Evolutionary conservation across 1,140 invertebrate species (phyloP).

Genomic region (Lepeophtheirus salmonis): DNA sequence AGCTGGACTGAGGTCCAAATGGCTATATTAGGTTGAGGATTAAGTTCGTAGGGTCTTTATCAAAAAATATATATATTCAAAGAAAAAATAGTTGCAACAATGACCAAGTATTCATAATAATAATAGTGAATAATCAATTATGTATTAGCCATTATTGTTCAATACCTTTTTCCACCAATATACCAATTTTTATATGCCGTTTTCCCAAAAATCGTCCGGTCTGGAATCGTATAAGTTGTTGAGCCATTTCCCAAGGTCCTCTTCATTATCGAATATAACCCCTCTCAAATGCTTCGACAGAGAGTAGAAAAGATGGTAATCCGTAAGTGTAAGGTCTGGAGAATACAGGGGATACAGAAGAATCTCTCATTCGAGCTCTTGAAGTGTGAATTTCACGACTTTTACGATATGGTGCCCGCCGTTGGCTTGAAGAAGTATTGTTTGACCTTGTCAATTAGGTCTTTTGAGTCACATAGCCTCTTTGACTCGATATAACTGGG

Average conservation of each 20-base stretch:
- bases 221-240: not conserved
- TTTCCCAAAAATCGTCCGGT: not conserved
- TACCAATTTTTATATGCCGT: not conserved
- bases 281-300: not conserved
- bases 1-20: too few relatives aligned
- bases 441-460: not conserved
- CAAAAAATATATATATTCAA: too few relatives aligned
- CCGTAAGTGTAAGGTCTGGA: not conserved
- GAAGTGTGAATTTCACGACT: not conserved
- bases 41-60: too few relatives aligned
- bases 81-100: not conserved
- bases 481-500: not conserved
- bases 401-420: not conserved
- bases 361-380: not conserved
- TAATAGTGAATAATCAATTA: not conserved
- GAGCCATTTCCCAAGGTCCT: not conserved
- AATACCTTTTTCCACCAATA: not conserved
- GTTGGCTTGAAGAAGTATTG: not conserved
- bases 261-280: not conserved
- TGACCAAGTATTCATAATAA: too few relatives aligned
- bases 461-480: not conserved
- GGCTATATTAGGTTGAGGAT: too few relatives aligned
- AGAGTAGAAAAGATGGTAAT: not conserved
- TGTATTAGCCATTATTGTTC: not conserved
- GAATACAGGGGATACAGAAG: not conserved